phyloP scores from a whole-genome alignment of 2,888 invertebrate species.

The Pecten maximus region DNA sequence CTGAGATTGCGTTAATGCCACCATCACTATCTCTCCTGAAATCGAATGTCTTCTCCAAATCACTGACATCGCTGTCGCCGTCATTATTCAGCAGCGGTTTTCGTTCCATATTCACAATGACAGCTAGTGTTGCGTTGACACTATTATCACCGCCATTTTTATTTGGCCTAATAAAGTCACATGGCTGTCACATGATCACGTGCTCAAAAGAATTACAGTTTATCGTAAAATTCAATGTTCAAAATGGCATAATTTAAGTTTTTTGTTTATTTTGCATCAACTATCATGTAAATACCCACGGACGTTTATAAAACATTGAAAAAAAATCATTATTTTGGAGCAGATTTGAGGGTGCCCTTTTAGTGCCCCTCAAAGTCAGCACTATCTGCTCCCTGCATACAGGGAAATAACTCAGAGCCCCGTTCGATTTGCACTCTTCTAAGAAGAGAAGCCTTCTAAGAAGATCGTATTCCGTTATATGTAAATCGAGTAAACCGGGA shows the following conservation, averaged over 20 bases:
- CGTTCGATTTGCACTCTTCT: too few species aligned
- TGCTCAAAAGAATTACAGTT: too few species aligned
- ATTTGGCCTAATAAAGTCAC: background rate
- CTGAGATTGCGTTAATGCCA: background rate
- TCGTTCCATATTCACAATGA: background rate
- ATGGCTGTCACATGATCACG: background rate
- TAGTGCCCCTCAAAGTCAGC: background rate
- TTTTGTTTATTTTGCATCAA: too few species aligned
- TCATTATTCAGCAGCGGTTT: background rate
- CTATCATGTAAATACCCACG: too few species aligned
- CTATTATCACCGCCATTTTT: background rate
- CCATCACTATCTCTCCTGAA: background rate
- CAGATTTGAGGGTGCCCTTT: background rate
- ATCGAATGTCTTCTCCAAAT: background rate
- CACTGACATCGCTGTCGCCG: background rate
- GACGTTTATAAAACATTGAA: too few species aligned
- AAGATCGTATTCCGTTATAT: too few species aligned
- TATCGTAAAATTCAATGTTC: too few species aligned
- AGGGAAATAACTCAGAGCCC: background rate
- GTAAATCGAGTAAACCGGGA: too few species aligned
- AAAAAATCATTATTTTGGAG: too few species aligned
- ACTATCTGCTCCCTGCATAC: background rate
- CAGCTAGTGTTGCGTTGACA: background rate
- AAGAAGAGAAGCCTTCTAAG: too few species aligned
- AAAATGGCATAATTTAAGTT: too few species aligned